phyloP scores from a whole-genome alignment of 2,888 invertebrate genomes.

The Zootermopsis nevadensis region DNA sequence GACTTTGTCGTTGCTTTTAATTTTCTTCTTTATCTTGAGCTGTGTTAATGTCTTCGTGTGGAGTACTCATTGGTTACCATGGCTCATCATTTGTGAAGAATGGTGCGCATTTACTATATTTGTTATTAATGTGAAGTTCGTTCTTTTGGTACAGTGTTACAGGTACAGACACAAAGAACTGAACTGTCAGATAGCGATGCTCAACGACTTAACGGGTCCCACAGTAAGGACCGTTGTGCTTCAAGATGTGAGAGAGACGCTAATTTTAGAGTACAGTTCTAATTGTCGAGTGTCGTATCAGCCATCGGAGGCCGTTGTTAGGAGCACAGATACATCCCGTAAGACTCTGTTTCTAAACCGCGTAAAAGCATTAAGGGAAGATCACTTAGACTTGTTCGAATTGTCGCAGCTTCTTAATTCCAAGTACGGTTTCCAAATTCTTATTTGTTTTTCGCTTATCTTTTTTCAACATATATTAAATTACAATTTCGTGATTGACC shows the following conservation, averaged over 20 bases:
- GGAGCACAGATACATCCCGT: no score
- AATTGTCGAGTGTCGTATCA: no score
- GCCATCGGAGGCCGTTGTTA: no score
- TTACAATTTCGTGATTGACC: neutral
- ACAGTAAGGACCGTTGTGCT: no score
- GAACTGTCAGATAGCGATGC: neutral
- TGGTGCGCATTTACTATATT: neutral
- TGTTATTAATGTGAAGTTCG: neutral
- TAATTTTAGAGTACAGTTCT: no score
- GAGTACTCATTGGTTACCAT: neutral
- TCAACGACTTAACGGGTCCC: no score
- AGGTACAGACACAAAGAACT: neutral
- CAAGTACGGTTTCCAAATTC: neutral
- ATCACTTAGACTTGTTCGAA: neutral
- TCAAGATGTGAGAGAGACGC: no score
- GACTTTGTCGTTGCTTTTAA: neutral
- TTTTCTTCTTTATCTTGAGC: neutral
- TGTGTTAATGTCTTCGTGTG: neutral
- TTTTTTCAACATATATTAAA: neutral
- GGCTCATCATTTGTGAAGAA: neutral
- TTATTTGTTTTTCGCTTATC: neutral
- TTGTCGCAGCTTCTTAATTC: neutral
- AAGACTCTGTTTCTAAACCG: no score
- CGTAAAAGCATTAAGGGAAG: neutral
- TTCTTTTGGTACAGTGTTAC: neutral